phyloP scores from a whole-genome alignment of 2,797 vertebrate genomes.

The Microctenopoma stevenorrisi region DNA sequence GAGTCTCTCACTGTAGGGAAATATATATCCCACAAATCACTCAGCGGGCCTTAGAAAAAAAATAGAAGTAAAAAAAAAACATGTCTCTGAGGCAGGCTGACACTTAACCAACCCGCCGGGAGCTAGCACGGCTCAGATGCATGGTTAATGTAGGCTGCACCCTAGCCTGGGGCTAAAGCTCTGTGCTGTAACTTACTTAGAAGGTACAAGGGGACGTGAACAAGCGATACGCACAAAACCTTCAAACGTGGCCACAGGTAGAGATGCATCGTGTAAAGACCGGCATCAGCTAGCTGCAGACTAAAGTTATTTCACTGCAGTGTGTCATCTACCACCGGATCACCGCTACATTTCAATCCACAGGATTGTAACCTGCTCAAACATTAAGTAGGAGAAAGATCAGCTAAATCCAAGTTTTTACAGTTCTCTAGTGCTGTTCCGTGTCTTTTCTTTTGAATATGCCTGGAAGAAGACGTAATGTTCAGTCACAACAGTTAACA shows the following conservation, averaged over 20 bases:
- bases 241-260: background rate
- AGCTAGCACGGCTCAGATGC: constrained; percentile 59
- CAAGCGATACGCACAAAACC: constrained; percentile 37
- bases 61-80: constrained; percentile 1
- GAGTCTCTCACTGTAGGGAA: constrained; percentile 72
- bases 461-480: too few relatives aligned
- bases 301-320: background rate
- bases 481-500: background rate
- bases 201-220: constrained; percentile 40
- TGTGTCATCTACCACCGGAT: background rate
- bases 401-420: background rate
- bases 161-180: constrained; percentile 62
- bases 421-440: too few relatives aligned
- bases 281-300: too few relatives aligned
- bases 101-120: constrained; percentile 51
- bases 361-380: background rate
- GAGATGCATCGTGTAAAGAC: background rate
- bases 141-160: constrained; percentile 61
- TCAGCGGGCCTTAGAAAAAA: constrained; percentile 51
- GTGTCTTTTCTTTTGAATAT: too few relatives aligned
- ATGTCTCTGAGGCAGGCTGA: constrained; percentile 47
- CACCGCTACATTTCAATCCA: background rate
- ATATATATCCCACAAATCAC: constrained; percentile 69
- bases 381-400: background rate
- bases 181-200: constrained; percentile 52